phyloP scores from a whole-genome alignment of 1,140 invertebrate genomes.

The Anadara kagoshimensis region DNA sequence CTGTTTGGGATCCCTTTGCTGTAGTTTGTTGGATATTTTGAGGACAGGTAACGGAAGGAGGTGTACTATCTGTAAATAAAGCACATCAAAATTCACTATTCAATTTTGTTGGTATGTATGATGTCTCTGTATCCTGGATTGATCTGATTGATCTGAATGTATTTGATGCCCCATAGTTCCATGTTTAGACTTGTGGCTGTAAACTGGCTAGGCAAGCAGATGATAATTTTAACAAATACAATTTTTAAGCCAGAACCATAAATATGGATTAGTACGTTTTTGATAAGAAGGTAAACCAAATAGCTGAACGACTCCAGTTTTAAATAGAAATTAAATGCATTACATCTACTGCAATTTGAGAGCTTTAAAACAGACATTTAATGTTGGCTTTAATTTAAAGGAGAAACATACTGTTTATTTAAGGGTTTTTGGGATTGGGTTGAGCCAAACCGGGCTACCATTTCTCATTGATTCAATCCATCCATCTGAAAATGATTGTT shows the following conservation, averaged over 20 bases:
- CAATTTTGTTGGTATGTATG: background rate
- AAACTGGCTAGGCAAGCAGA: background rate
- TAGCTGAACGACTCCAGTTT: too few species aligned
- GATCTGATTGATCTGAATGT: background rate
- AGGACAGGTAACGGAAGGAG: constrained; percentile 46
- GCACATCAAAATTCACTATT: background rate
- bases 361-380: too few species aligned
- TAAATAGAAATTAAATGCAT: too few species aligned
- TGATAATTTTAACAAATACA: background rate
- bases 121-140: background rate
- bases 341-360: too few species aligned
- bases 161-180: background rate
- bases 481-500: too few species aligned
- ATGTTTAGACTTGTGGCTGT: background rate
- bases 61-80: constrained; percentile 35
- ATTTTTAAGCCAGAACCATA: background rate
- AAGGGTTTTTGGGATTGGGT: too few species aligned
- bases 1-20: constrained; percentile 35
- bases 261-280: background rate
- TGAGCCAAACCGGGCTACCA: too few species aligned
- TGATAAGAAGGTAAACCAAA: too few species aligned
- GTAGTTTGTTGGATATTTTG: constrained; percentile 32
- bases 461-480: too few species aligned
- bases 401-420: too few species aligned
- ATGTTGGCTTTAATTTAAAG: too few species aligned